Base-by-base conservation (phyloP, 2,113 vertebrate species). In the Lycaon pictus region DNA sequence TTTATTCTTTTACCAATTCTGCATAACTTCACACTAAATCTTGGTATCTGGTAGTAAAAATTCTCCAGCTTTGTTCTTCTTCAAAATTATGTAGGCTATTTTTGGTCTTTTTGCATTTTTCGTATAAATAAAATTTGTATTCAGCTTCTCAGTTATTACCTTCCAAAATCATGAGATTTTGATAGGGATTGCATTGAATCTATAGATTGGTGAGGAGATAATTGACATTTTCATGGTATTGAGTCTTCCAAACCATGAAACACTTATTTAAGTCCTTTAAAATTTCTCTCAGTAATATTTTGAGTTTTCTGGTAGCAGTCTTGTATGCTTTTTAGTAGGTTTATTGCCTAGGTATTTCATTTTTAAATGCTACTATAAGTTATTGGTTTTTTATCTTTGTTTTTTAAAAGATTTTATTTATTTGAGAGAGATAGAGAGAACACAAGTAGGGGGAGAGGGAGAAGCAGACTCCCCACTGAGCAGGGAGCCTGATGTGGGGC, bases 31-130 rank as follows among this genome's bases (percentile, higher is more conserved):
- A 72, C 25, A 83, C 20, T 23, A 43, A 8, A 48, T 83, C 53
- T 72, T 92, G 65, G 60, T 48, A 60, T 72, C 80, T 83, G 29
- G 15, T 72, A 19, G 29, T 83, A 55, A 83, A 60, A 83, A 56
- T 35, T 43, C 27, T 72, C 79, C 56, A 62, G 29, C 35, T 71
- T 92, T 90, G 74, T 81, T 72, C 62, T 72, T 71, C 53, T 82
- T 86, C 63, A n/a, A 25, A 20, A 25, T 48, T 92, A 71, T 71
- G 20, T 72, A 62, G 3, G 55, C 65, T 72, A 2, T 62, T 83
- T 29, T 82, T 92, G 79, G 7, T 92, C 79, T 84, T 84, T 62
- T 77, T 72, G 71, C 29, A n/a, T 89, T 77, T 83, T 92, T 37
- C 17, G 19, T 35, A 25, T 60, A 51, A 71, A n/a, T 86, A 67